Conservation (phyloP, 2,797 vertebrate genomes). For the Argentina silus region DNA sequence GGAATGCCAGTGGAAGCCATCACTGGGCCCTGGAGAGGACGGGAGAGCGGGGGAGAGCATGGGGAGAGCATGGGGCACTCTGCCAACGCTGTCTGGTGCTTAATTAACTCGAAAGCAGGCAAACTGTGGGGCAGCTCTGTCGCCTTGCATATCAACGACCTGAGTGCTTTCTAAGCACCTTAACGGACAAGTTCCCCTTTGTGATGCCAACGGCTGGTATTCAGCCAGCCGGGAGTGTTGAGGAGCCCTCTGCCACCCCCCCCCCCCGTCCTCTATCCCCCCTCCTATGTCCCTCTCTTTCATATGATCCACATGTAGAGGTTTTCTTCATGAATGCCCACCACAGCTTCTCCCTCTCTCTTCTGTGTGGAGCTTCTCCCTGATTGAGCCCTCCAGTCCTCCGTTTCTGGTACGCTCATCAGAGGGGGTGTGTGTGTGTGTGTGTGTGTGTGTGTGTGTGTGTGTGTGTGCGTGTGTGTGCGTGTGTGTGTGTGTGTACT, state of each 20-base stretch:
- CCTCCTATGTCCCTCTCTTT: conserved; percentile 41
- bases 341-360: neutral
- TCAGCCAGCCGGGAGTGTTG: conserved; percentile 52
- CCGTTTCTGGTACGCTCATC: neutral
- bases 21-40: conserved; percentile 39
- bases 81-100: conserved; percentile 71
- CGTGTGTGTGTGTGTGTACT: too few relatives aligned
- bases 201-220: conserved; percentile 69
- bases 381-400: neutral
- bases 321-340: conserved; percentile 16
- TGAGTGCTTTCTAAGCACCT: conserved; percentile 78
- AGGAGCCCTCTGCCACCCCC: conserved; percentile 50
- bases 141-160: conserved; percentile 87
- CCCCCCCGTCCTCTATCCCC: conserved; percentile 56
- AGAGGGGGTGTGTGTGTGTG: too few relatives aligned
- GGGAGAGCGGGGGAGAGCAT: conserved; percentile 27
- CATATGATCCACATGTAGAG: conserved; percentile 39
- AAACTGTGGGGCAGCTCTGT: conserved; percentile 71
- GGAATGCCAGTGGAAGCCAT: conserved; percentile 61
- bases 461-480: too few relatives aligned
- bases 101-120: conserved; percentile 78
- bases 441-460: too few relatives aligned
- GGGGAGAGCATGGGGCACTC: conserved; percentile 58
- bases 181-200: conserved; percentile 83
- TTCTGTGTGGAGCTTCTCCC: neutral